Conservation (phyloP, 2,113 vertebrate species). For the Chinchilla lanigera region DNA sequence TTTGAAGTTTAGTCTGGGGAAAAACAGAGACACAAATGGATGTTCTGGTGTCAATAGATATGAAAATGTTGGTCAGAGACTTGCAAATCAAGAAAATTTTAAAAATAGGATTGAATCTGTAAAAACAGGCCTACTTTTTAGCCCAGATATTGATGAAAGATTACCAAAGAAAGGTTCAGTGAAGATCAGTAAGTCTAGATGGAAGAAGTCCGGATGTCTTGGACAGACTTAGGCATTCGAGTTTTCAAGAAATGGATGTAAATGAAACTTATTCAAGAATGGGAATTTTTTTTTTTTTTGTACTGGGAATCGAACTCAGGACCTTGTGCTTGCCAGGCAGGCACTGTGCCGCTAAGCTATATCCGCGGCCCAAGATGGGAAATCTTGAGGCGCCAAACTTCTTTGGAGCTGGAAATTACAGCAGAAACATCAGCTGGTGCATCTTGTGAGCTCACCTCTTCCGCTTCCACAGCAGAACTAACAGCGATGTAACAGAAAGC, state of each 20-base stretch:
- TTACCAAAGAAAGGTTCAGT: conserved; percentile 89
- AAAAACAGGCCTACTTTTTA: conserved; percentile 88
- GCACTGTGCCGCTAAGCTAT: too few species aligned
- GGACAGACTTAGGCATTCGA: conserved; percentile 84
- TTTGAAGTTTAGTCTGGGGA: conserved; percentile 95
- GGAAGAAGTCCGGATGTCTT: conserved; percentile 83
- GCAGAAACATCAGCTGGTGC: conserved; percentile 81
- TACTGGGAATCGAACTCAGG: too few species aligned
- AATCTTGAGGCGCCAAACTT: conserved; percentile 77
- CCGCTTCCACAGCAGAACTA: conserved; percentile 81
- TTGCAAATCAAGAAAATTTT: conserved; percentile 92
- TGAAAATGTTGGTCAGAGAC: conserved; percentile 94
- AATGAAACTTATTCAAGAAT: conserved; percentile 80
- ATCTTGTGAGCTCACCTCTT: conserved; percentile 75
- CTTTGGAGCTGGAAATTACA: conserved; percentile 85
- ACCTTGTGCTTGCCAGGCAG: too few species aligned
- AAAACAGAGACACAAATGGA: conserved; percentile 90
- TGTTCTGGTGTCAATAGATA: conserved; percentile 87
- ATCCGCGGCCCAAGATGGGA: conserved; percentile 46
- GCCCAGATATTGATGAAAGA: conserved; percentile 85
- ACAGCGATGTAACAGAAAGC: conserved; percentile 73
- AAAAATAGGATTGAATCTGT: conserved; percentile 86
- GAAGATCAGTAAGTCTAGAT: conserved; percentile 90
- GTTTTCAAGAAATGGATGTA: conserved; percentile 76
- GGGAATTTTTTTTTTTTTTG: too few species aligned